Conservation (phyloP, 2,113 vertebrate genomes). For the Platysteira castanea region DNA sequence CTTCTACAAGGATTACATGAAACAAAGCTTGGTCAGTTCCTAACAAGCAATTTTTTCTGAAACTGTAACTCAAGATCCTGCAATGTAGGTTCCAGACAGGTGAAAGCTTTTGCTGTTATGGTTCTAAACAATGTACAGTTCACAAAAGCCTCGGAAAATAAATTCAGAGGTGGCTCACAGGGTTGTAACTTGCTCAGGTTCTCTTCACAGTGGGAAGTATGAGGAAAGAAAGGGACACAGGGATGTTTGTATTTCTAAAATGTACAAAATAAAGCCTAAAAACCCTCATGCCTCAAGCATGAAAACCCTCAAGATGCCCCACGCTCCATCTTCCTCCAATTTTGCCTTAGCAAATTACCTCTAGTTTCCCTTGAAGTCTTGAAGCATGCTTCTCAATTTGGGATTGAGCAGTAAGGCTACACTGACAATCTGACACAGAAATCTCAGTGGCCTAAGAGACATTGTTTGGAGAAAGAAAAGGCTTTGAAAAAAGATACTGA, state of each 20-base stretch:
- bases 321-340: neutral
- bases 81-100: neutral
- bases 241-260: neutral
- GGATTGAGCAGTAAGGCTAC: neutral
- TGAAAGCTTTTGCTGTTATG: neutral
- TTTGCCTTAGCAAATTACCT: neutral
- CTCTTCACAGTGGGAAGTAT: neutral
- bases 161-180: fast-evolving
- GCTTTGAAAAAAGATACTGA: neutral
- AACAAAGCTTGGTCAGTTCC: neutral
- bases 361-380: neutral
- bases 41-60: neutral
- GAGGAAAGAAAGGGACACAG: neutral
- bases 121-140: neutral
- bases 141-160: neutral
- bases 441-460: neutral
- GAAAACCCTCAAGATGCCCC: neutral
- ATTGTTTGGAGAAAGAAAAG: neutral
- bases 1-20: neutral
- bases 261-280: neutral
- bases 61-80: neutral
- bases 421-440: neutral
- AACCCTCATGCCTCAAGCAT: neutral
- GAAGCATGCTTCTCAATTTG: neutral
- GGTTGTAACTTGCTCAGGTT: neutral